Base-by-base conservation (phyloP, 2,797 vertebrate species). In the Champsocephalus esox region DNA sequence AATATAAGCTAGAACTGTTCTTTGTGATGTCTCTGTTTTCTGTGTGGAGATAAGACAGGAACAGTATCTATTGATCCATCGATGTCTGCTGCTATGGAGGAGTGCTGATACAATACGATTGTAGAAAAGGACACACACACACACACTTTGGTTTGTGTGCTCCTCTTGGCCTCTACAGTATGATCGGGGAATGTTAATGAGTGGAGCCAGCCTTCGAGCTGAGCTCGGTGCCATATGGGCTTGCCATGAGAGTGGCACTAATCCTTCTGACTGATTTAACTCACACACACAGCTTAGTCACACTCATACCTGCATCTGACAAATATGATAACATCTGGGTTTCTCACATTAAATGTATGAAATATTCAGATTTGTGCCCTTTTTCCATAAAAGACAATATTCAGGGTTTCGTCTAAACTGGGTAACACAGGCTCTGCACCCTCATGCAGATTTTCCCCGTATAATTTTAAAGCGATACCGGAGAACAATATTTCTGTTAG, bases 161-260 rank as follows among this genome's bases (percentile, higher is more conserved):
- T 68, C 69, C 80, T 46, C 71, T 73, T 77, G 74, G 77, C 79
- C 69, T 80, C 63, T 38, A 19, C 19, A 19, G 19, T 19, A 46
- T 66, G 70, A 83, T 58, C 13, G 51, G 66, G 75, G 79, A 88
- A 84, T 86, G 79, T 84, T 82, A 87, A 88, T 89, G 84, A 91
- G 74, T 48, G 24, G 61, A 89, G 75, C 64, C 75, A 84, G 79
- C 63, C 79, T 90, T 69, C 10, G 28, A 87, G 85, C 68, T 62
- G 71, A 88, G 80, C 85, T 80, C 52, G 60, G 75, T 80, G 77
- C 84, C 89, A 88, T 87, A 87, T 87, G 84, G 86, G 76, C 63
- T 71, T 85, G 81, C 80, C 59, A 74, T 28, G 60, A 73, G 73
- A 88, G 71, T 85, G 79, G 70, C 80, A 89, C 73, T 80, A 83